Evolutionary conservation across 2,113 vertebrate species (phyloP), one percentile per base, ranked within the genome.

Genomic region (Poecile atricapillus): DNA sequence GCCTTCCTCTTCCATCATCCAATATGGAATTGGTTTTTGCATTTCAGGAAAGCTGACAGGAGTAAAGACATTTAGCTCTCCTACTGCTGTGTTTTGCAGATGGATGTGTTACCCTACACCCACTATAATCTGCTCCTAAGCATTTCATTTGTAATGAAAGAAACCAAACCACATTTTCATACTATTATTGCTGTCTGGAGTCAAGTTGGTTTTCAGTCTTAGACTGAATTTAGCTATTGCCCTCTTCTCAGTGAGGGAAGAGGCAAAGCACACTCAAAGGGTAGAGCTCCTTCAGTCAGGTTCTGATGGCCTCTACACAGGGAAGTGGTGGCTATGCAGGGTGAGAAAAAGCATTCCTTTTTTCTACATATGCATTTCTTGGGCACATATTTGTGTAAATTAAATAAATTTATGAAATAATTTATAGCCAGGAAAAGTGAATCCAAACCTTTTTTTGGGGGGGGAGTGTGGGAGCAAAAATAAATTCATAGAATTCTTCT

Each of bases 61-160:
- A 52, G 28, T 50, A 19, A 71, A 74, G 79, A 31, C 20, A 24
- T 52, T 50, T 14, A 25, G 41, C 24, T 68, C 30, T 87, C 41
- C 60, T 92, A 83, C 65, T 84, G 79, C 33, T 75, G 7, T 37
- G 30, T 56, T 68, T 62, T 92, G 56, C 44, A 71, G 47, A 37
- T 75, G 24, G 67, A 52, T 28, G 25, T 35, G 33, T 64, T 81
- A 6, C 56, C 35, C 33, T 16, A 58, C 53, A 60, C 69, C 58
- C 87, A 85, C 81, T 22, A 3, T 87, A 49, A 83, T 27, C 86
- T 92, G 65, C 89, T 87, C n/a, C 65, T 78, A 81, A 92, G 49
- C 6, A 23, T 58, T 92, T 53, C 3, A 13, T 90, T 87, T 88
- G 17, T 25, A 53, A 28, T 44, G 47, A 55, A 73, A 77, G 49